Base-by-base conservation (phyloP, 2,797 vertebrate genomes). In the Iguana delicatissima region DNA sequence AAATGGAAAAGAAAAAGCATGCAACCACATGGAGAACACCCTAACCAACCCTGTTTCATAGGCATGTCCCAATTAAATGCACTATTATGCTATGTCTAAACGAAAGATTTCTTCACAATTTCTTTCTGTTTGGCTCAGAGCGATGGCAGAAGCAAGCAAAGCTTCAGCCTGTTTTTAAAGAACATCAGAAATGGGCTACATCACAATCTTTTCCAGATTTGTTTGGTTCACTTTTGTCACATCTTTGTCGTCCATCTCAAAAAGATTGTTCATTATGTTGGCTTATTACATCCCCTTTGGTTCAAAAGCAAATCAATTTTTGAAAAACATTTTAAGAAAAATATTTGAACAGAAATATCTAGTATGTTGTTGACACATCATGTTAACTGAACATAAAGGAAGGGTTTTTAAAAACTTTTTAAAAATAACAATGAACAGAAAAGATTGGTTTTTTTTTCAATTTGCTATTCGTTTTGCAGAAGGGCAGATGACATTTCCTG, bases 401-500 rank as follows among this genome's bases (percentile, higher is more conserved):
- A 69, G 59, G 5, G 32, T 82, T 91, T 92, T 74, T 87, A 89
- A 89, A 46, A 82, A 46, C 8, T 6, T 84, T 84, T 18, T 35
- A 9, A 69, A 84, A 64, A n/a, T 52, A 50, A 84, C 6, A 32
- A 57, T 79, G 32, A 92, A 91, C 74, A 94, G 73, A 93, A 95
- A 89, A 89, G 20, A 1, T 29, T 46, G 42, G 42, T 93, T 96
- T 93, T 89, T 26, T 90, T 92, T 26, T 29, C 2, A 22, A 64
- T 22, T 95, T 93, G 93, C 95, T 94, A 42, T 92, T 94, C 88
- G 84, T 91, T 52, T 92, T 96, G 96, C 74, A 91, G 95, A 93
- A 96, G 85, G 81, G 73, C 29, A 95, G 91, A 94, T 96, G 91
- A 95, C 85, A 94, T 96, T 96, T 96, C 93, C 94, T 95, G 89